phyloP scores from a whole-genome alignment of 2,113 vertebrate species.

The Lepus americanus region DNA sequence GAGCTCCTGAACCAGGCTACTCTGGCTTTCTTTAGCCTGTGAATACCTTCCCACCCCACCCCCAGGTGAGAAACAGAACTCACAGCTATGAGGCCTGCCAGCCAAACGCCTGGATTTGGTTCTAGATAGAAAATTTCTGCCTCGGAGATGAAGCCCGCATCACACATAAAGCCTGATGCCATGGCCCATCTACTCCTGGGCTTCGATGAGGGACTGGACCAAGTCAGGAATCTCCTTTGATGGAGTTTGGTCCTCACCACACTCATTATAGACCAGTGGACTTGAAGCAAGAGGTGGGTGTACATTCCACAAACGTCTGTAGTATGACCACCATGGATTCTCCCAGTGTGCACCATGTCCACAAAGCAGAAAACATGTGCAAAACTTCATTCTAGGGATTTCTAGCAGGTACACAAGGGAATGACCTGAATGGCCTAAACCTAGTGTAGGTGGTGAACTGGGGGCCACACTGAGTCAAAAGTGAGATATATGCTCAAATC shows the following conservation, averaged over 20 bases:
- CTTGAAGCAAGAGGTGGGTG: background rate
- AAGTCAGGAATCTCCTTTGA: background rate
- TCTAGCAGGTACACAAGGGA: slow-evolving; percentile 6
- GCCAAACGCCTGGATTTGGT: background rate
- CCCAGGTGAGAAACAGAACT: background rate
- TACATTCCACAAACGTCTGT: background rate
- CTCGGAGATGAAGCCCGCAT: background rate
- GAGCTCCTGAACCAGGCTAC: background rate
- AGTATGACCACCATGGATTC: background rate
- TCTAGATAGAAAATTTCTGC: slow-evolving; percentile 4
- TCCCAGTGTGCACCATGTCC: background rate
- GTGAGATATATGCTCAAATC: background rate
- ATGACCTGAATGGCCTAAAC: background rate
- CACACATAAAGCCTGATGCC: background rate
- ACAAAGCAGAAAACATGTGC: slow-evolving; percentile 14
- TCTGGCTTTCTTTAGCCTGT: background rate
- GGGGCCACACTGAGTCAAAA: background rate
- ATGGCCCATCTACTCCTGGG: background rate
- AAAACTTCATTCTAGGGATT: slow-evolving; percentile 39
- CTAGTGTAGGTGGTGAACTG: background rate
- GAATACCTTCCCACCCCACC: background rate
- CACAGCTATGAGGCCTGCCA: background rate
- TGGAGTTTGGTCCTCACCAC: background rate
- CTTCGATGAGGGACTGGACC: slow-evolving; percentile 26
- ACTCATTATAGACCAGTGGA: background rate